Base-by-base conservation (phyloP, 1,140 invertebrate genomes). In the Drosophila nigrodunni region DNA sequence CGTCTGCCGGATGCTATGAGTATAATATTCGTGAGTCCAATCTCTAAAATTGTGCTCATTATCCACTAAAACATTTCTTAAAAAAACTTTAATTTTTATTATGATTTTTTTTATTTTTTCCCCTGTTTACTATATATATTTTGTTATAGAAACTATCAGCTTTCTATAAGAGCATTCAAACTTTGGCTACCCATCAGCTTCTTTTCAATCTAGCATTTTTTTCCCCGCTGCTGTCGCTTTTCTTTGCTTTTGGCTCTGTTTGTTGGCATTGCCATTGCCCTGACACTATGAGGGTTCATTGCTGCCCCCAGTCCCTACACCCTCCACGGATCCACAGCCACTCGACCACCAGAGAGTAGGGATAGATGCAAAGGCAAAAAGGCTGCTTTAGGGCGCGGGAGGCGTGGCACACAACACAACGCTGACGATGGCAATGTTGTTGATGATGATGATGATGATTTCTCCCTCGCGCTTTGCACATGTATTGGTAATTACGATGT, bases 401-500 rank as follows among this genome's bases (percentile, higher is more conserved):
- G 57, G 37, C 35, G 15, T 41, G 57, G 57, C 35, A 18, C 10
- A 21, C 47, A 35, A 37, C 50, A 50, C 47, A 50, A 11, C 21
- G 34, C 25, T 18, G 13, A 47, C 44, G 18, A 3, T 15, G 21
- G 25, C 18, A 35, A 50, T 25, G 21, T 44, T 43, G 9, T 52
- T 67, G 64, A 72, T 76, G 68, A 49, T 43, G 9, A 58, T 67
- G 64, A 72, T 76, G 82, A 77, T 58, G 82, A 79, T 74, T 86
- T 61, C 82, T 67, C 67, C 60, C 77, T 71, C 57, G 67, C 69
- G 55, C 39, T 37, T 59, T 83, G 85, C 80, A 75, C 62, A 68
- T 78, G 83, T 88, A 89, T 88, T 82, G 83, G 83, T 88, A 88
- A 88, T 88, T 88, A 78, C 85, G 47, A 21, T 64, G 74, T 73